Evolutionary conservation across 2,113 vertebrate species (phyloP).

Genomic region (Leptocoma aspasia): DNA sequence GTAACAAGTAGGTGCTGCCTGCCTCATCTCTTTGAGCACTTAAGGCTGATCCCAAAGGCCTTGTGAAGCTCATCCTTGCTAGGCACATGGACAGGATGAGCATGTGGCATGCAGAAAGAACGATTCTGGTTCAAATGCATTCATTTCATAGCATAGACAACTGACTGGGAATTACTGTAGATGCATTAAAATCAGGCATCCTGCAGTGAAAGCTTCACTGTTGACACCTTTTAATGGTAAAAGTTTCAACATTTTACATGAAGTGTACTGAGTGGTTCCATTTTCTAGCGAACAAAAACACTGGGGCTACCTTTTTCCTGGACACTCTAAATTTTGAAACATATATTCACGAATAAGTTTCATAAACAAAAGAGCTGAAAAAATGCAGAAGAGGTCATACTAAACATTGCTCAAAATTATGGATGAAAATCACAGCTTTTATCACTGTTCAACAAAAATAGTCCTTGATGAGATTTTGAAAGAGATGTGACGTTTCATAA

Average conservation of each 20-base stretch:
- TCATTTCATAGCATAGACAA: conserved; percentile 83
- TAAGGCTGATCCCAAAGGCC: conserved; percentile 80
- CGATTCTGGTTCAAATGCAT: conserved; percentile 76
- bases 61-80: conserved; percentile 83
- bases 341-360: not conserved
- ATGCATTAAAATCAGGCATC: conserved; percentile 85
- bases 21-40: conserved; percentile 83
- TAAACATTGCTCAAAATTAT: not conserved
- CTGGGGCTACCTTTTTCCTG: conserved; percentile 10
- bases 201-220: conserved; percentile 78
- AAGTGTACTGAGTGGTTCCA: conserved; percentile 69
- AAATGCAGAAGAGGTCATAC: not conserved
- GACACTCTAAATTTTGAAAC: conserved; percentile 21
- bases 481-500: not conserved
- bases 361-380: not conserved
- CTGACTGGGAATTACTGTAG: conserved; percentile 70
- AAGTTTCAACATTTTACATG: conserved; percentile 83
- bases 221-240: conserved; percentile 65
- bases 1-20: conserved; percentile 92
- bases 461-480: not conserved
- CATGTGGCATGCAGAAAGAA: conserved; percentile 85
- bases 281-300: not conserved
- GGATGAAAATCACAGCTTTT: not conserved
- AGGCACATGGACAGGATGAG: conserved; percentile 80
- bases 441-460: not conserved